Evolutionary conservation across 2,888 invertebrate species (phyloP).

Genomic region (Antheraea yamamai): DNA sequence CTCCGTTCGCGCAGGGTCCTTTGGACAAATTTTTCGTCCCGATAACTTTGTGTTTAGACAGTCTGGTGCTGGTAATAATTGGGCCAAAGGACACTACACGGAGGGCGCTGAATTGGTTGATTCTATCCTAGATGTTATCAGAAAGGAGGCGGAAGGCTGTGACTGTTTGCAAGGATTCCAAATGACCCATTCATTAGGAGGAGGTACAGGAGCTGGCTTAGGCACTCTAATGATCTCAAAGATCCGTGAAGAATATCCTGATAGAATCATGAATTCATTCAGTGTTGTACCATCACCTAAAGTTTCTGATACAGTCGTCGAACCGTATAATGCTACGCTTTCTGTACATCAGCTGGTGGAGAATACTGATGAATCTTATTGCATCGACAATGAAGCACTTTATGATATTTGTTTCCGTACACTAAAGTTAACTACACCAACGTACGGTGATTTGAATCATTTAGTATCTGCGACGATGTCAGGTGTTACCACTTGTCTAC

Average conservation of each 20-base stretch:
- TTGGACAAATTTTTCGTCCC: constrained; percentile 87
- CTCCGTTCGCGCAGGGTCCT: constrained; percentile 85
- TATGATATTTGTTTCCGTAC: constrained; percentile 91
- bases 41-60: constrained; percentile 88
- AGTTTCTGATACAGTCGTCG: constrained; percentile 89
- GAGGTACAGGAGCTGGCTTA: constrained; percentile 88
- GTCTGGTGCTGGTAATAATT: constrained; percentile 82
- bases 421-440: constrained; percentile 87
- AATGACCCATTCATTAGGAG: constrained; percentile 86
- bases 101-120: constrained; percentile 86
- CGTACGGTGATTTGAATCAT: constrained; percentile 90
- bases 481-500: constrained; percentile 87
- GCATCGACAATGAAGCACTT: constrained; percentile 89
- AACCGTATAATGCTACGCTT: constrained; percentile 89
- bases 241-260: constrained; percentile 88
- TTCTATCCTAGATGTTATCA: constrained; percentile 80
- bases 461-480: constrained; percentile 88
- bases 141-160: constrained; percentile 84
- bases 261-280: constrained; percentile 88
- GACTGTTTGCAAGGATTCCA: constrained; percentile 86
- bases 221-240: constrained; percentile 87
- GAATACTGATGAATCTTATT: constrained; percentile 89
- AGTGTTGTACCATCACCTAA: constrained; percentile 88
- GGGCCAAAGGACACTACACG: constrained; percentile 86
- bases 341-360: constrained; percentile 89